Evolutionary conservation across 2,797 vertebrate genomes (phyloP).

Genomic region (Lithobates sylvaticus): DNA sequence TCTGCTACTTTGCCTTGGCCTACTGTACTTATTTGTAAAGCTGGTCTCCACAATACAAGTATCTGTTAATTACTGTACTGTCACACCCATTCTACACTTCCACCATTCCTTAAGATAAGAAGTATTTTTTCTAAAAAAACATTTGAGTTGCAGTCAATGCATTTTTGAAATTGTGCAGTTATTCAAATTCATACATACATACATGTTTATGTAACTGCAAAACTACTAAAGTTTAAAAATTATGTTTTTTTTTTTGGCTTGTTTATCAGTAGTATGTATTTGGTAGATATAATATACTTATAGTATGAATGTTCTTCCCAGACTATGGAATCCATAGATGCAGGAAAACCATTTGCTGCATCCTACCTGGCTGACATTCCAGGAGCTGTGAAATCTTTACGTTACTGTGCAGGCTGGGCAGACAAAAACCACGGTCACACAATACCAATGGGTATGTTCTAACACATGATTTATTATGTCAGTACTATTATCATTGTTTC

Average conservation of each 20-base stretch:
- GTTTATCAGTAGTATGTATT: neutral
- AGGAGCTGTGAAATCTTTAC: conserved; percentile 83
- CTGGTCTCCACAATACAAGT: too few species aligned
- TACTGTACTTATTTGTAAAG: too few species aligned
- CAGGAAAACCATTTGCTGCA: conserved; percentile 84
- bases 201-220: too few species aligned
- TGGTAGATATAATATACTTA: neutral
- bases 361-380: conserved; percentile 84
- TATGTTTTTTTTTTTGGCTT: neutral
- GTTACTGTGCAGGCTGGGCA: conserved; percentile 88
- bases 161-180: too few species aligned
- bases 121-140: too few species aligned
- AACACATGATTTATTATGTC: neutral
- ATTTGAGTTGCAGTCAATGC: too few species aligned
- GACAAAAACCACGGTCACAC: conserved; percentile 90
- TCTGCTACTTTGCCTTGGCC: too few species aligned
- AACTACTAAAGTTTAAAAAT: too few species aligned
- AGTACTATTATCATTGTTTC: neutral
- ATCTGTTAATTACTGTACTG: too few species aligned
- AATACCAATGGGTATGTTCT: conserved; percentile 83
- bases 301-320: conserved; percentile 63
- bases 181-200: neutral
- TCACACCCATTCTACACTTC: too few species aligned
- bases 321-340: conserved; percentile 86
- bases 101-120: too few species aligned